phyloP scores from a whole-genome alignment of 2,888 invertebrate species.

The Caenorhabditis sp. region DNA sequence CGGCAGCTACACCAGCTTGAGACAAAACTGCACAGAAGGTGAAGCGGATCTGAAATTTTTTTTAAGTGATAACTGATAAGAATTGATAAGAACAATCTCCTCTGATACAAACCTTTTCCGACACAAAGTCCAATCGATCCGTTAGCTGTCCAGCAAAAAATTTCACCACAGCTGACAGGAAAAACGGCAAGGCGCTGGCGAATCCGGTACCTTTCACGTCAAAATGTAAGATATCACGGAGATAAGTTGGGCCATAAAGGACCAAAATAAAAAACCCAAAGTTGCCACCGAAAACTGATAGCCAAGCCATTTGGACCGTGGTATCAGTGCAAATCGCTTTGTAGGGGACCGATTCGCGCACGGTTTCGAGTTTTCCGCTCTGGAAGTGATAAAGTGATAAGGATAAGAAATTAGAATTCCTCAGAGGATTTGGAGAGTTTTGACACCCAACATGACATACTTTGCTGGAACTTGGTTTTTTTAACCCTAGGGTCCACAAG shows the following conservation, averaged over 20 bases:
- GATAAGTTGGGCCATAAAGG: conserved; percentile 61
- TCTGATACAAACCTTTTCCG: conserved; percentile 32
- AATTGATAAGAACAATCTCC: background rate
- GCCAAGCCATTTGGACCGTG: conserved; percentile 42
- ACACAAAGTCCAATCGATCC: conserved; percentile 59
- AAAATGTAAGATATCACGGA: conserved; percentile 53
- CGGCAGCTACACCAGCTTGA: conserved; percentile 68
- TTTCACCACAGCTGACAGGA: conserved; percentile 63
- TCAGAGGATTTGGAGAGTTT: background rate
- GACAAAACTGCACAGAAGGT: conserved; percentile 67
- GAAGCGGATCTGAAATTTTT: conserved; percentile 44
- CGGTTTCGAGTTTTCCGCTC: conserved; percentile 41
- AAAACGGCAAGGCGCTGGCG: conserved; percentile 69
- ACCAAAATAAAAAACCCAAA: conserved; percentile 53
- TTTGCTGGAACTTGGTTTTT: no score
- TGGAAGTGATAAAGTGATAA: conserved; percentile 1
- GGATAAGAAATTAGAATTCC: background rate
- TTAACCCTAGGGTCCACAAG: no score
- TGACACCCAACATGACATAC: background rate
- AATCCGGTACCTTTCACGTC: conserved; percentile 69
- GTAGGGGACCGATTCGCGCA: conserved; percentile 56
- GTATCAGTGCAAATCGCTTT: conserved; percentile 47
- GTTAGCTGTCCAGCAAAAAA: conserved; percentile 67
- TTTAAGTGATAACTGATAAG: no score
- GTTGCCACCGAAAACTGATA: conserved; percentile 50